Evolutionary conservation across 2,797 vertebrate genomes (phyloP), one percentile per base, ranked within the genome.

Genomic region (Protonibea diacanthus): DNA sequence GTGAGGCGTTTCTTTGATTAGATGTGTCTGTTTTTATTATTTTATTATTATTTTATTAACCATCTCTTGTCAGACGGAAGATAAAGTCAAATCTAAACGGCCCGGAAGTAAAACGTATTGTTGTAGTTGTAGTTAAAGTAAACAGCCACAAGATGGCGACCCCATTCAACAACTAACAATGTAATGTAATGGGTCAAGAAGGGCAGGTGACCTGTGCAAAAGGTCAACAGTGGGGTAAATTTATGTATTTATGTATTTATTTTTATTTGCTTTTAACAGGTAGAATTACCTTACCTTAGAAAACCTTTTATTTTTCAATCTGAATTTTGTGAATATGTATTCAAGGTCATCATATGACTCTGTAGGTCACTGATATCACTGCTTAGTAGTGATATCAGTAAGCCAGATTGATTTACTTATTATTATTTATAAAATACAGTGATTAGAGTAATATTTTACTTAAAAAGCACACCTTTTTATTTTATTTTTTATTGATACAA

Each of bases 71-170:
- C 12, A 10, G 6, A 8, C 60, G 53, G 29, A 80, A 38, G 15
- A 27, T 1, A 1, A 42, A 15, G 23, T 29, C 1, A 8, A 21
- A 1, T 6, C 10, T 10, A 42, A 11, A 13, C 10, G 40, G 10
- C 86, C 90, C 86, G 92, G 92, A 94, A 93, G 90, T 87, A 52
- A 59, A 82, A 62, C 0, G 0, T 38, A 0, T 3, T 65, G 18
- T 82, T 71, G 1, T 38, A 33, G 29, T 56, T 84, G 83, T 53
- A 63, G 4, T 76, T 75, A 0, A 4, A 48, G 0, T 0, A 9
- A 23, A 0, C 1, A 0, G 7, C 78, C 89, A 5, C 69, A 76
- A 86, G 93, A 78, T 86, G 93, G 82, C 87, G 40, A 38, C 59
- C 2, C 4, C 52, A 66, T 5, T 10, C 25, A 47, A 66, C 15